A percentile compares a stretch with the other conserved stretches of the same genome.
Evolutionary conservation across 2,797 vertebrate species (phyloP).

Genomic region (Cyprinella venusta): DNA sequence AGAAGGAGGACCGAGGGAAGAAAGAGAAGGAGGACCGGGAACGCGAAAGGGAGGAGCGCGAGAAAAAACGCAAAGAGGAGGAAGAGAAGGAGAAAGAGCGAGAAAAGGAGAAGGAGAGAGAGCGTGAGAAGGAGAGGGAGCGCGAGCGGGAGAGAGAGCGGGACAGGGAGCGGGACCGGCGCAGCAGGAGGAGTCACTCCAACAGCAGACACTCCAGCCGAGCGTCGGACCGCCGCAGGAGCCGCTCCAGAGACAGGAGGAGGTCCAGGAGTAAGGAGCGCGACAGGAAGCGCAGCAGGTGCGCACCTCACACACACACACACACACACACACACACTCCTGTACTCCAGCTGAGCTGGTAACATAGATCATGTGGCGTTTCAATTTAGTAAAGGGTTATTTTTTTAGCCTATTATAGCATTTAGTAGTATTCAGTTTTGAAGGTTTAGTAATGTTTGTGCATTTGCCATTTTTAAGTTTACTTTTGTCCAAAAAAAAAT

Average conservation of each 20-base stretch:
- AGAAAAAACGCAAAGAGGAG: slow-evolving; percentile 79
- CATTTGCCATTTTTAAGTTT: too few species aligned
- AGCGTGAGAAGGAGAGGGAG: slow-evolving; percentile 83
- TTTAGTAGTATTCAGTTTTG: neutral
- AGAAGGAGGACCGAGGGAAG: slow-evolving; percentile 85
- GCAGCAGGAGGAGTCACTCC: slow-evolving; percentile 91
- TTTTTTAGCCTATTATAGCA: neutral
- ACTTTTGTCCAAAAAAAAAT: too few species aligned
- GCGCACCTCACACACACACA: neutral
- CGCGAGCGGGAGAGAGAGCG: slow-evolving; percentile 83
- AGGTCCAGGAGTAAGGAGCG: slow-evolving; percentile 92
- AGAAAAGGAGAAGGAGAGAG: slow-evolving; percentile 85
- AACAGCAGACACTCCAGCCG: slow-evolving; percentile 93
- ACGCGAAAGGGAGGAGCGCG: slow-evolving; percentile 76
- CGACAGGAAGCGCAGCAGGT: slow-evolving; percentile 92
- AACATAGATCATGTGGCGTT: neutral
- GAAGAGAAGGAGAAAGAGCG: slow-evolving; percentile 88
- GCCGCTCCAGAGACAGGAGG: slow-evolving; percentile 91
- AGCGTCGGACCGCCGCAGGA: slow-evolving; percentile 89
- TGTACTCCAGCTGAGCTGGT: neutral
- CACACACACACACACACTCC: neutral
- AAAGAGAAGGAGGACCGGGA: slow-evolving; percentile 85
- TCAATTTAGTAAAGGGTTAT: neutral
- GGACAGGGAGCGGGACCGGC: slow-evolving; percentile 81
- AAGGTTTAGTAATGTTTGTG: too few species aligned